Base-by-base conservation (phyloP, 2,888 invertebrate species). In the Pandemis heparana region DNA sequence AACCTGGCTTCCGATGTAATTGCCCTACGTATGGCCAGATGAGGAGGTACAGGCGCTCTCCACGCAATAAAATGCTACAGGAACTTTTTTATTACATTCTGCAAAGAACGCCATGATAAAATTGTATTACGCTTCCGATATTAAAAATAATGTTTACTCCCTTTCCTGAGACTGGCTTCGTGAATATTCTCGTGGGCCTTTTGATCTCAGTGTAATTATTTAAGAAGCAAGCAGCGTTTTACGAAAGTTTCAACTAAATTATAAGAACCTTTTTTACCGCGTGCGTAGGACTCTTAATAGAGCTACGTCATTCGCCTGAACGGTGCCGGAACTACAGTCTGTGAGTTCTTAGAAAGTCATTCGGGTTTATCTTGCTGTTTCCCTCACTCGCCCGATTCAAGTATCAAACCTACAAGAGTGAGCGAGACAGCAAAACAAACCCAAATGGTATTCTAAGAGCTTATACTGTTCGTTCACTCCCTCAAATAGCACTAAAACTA, bases 21-120 rank as follows among this genome's bases (percentile, higher is more conserved):
- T 39, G 32, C 23, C 39, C 2, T 41, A 32, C 56, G 63, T 56
- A 23, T 59, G 48, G 18, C 38, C 18, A n/a, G 23, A 32, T 18
- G 53, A 67, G 51, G 18, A 10, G 53, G 48, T 16, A 53, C 16
- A 16, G 16, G 16, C 12, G 56, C 43, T 14, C 39, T 48, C 73
- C 43, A 69, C 63, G 59, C 59, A 51, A 73, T 73, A 60, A 69
- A 69, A 73, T n/a, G 59, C 18, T 63, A 73, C 59, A 39, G 63
- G 69, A 51, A 69, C 59, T 16, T 69, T 69, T 72, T 72, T 51
- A 69, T 73, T 69, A 69, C 73, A 69, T 69, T 69, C 59, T 69
- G 59, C 2, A 66, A 71, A 63, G 62, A 62, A 68, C 8, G 18
- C 64, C 32, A 16, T 8, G 32, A 38, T 46, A 41, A 69, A 69